Base-by-base conservation (phyloP, 2,888 invertebrate genomes). In the Nephrocerus scutellatus region DNA sequence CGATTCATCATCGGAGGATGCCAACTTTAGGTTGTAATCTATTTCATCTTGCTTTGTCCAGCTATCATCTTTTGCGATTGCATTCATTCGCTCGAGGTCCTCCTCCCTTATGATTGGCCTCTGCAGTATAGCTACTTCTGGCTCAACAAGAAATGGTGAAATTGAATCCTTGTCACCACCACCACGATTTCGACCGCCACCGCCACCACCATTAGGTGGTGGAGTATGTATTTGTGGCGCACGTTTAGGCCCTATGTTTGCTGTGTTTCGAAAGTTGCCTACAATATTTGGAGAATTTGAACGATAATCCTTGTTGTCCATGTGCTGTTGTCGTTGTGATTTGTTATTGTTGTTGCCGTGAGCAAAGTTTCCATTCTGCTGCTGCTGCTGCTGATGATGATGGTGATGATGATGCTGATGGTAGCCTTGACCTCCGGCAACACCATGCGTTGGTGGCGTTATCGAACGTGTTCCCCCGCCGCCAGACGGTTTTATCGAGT, bases 31-130 rank as follows among this genome's bases (percentile, higher is more conserved):
- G 73, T 89, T 88, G 63, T 92, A 93, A 70, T 93, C 92, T 62
- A 93, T 88, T 64, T 91, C 91, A 62, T 90, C 90, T 57, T 88
- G 83, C 52, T 84, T 82, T 41, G 88, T 86, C 95, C 95, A 95
- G 47, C 91, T 91, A 57, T 85, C 83, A 60, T 89, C 85, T 55
- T 84, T 80, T 29, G 86, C 79, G 52, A 92, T 85, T 61, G 91
- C 86, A 69, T 93, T 93, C 73, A 95, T 83, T 42, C 87, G 84
- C 57, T 84, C 87, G 55, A 95, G 75, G 67, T 92, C 91, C 63
- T 92, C 91, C 61, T 92, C 91, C 54, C 87, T 85, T 53, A 95
- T 88, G 50, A 95, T 93, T 44, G 93, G 88, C 38, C 86, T 75
- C 49, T 84, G 80, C 41, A 83, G 71, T 56, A 79, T 75, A 50